A percentile compares a stretch with the other conserved stretches of the same genome.
phyloP scores from a whole-genome alignment of 2,797 vertebrate species.

The Knipowitschia caucasica region DNA sequence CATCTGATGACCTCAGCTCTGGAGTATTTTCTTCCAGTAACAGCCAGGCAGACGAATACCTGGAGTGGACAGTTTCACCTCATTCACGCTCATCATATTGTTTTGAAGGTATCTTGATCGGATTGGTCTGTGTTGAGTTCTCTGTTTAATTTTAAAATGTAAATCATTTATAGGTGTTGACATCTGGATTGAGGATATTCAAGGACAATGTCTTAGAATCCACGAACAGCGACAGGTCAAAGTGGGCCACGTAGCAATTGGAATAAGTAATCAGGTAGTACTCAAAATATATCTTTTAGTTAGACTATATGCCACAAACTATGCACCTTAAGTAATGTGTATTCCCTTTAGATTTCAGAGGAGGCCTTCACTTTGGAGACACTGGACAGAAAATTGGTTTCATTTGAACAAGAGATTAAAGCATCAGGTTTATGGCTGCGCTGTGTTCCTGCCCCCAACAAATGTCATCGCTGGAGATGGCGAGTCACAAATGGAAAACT shows the following conservation, averaged over 20 bases:
- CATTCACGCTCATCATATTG: conserved; percentile 75
- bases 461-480: conserved; percentile 85
- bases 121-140: neutral
- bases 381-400: conserved; percentile 83
- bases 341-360: conserved; percentile 74
- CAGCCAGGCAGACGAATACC: conserved; percentile 78
- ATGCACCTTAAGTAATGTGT: conserved; percentile 2
- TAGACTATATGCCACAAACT: neutral
- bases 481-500: conserved; percentile 84
- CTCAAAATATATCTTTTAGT: neutral
- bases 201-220: conserved; percentile 87
- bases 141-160: neutral
- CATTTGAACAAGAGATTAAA: conserved; percentile 80
- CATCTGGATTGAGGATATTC: conserved; percentile 88
- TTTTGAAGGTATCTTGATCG: conserved; percentile 78
- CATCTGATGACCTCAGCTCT: conserved; percentile 91
- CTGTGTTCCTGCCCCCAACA: conserved; percentile 84
- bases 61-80: conserved; percentile 79
- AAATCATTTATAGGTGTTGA: conserved; percentile 79
- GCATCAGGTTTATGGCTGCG: conserved; percentile 85
- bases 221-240: conserved; percentile 86
- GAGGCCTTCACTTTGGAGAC: conserved; percentile 88
- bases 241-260: conserved; percentile 89
- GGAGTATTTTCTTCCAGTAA: conserved; percentile 89
- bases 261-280: conserved; percentile 90